A percentile compares a stretch with the other conserved stretches of the same genome.
Conservation (phyloP, 2,113 vertebrate species). For the Odontophorus gujanensis region DNA sequence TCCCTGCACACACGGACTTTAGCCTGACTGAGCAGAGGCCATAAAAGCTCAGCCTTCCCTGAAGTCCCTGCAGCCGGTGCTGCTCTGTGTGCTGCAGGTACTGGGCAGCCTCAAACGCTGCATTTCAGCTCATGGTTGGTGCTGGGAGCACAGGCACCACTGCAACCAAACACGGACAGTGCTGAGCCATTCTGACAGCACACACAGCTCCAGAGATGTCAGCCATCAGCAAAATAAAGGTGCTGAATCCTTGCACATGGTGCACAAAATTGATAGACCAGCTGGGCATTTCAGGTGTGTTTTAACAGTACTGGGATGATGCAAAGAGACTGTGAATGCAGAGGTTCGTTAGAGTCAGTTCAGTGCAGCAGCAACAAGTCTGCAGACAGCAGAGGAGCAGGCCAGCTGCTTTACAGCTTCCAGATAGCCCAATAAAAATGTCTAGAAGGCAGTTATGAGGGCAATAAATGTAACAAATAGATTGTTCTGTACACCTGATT, state of each 20-base stretch:
- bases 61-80: background rate
- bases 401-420: background rate
- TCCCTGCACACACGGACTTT: background rate
- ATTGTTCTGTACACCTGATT: background rate
- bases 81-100: background rate
- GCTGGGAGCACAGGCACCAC: too few relatives aligned
- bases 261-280: background rate
- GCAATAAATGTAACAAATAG: constrained; percentile 37
- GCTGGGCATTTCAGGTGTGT: background rate
- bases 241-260: constrained; percentile 39
- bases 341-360: background rate
- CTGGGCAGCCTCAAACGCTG: background rate
- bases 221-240: constrained; percentile 44
- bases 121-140: background rate
- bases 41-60: background rate
- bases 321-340: background rate
- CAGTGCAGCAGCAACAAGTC: background rate
- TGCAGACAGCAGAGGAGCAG: background rate
- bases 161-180: background rate
- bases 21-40: background rate
- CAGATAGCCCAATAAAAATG: constrained; percentile 13
- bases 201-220: background rate
- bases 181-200: background rate
- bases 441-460: background rate
- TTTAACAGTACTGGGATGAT: background rate